Evolutionary conservation across 1,140 invertebrate species (phyloP), one percentile per base, ranked within the genome.

Genomic region (Steinernema feltiae): DNA sequence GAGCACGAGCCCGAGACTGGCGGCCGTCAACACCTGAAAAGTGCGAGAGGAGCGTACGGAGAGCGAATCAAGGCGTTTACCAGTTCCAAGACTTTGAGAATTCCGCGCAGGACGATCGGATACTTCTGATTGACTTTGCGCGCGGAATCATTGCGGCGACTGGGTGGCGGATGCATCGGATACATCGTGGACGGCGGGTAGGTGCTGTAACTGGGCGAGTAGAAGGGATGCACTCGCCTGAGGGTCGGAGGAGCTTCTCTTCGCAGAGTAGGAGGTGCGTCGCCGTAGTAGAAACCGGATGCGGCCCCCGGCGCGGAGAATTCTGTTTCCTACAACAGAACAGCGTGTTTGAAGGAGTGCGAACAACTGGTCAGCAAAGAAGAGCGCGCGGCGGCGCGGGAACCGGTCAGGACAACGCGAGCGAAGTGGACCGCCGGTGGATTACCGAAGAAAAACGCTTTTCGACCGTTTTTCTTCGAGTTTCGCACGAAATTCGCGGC

Each of bases 121-220:
- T 77, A 75, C 71, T 76, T 30, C 24, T n/a, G 29, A 30, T 32
- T 29, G 63, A 32, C 48, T 32, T 63, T n/a, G 69, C n/a, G n/a
- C 29, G 12, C 41, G 48, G 30, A 32, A 72, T 30, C 31, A 63
- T 1, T 30, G 35, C 73, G 41, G 69, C 70, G n/a, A 29, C 35
- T 74, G 35, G 70, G 48, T 46, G 48, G 32, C 53, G 72, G 41
- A 21, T 32, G 41, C 27, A 48, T 70, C 32, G 69, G 69, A 63
- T 77, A 72, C 77, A 78, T 78, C 18, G 77, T 78, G 48, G 74
- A 76, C 24, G 77, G 77, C 1, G 77, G 77, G 35, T 78, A 78
- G 15, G 77, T 78, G 18, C 74, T 78, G 70, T 78, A 78, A 29
- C 75, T 77, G 18, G 77, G 77, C 3, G 77, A 76, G 30, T 78